Evolutionary conservation across 1,140 invertebrate species (phyloP).

Genomic region (Drosophila sulfurigaster): DNA sequence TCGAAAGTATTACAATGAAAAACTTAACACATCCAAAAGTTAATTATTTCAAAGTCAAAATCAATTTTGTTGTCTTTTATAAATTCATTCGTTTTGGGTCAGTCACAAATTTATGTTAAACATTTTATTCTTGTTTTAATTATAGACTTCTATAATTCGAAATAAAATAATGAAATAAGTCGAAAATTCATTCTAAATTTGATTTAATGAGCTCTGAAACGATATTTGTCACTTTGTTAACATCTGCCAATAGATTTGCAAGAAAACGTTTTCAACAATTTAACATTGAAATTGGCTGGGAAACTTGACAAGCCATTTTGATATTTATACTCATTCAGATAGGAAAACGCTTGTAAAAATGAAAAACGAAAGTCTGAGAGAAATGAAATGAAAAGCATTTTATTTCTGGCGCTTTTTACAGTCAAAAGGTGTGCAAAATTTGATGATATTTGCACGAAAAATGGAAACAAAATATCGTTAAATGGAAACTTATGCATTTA

Average conservation of each 20-base stretch:
- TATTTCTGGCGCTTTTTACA: conserved; percentile 13
- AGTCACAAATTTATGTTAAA: neutral
- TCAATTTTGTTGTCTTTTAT: neutral
- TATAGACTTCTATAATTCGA: neutral
- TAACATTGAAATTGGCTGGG: conserved; percentile 17
- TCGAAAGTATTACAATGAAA: no score
- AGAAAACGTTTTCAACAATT: conserved; percentile 12
- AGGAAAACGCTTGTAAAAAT: conserved; percentile 10
- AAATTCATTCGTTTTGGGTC: no score
- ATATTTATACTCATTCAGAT: neutral
- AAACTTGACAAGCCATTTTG: conserved; percentile 10
- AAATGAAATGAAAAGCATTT: conserved; percentile 35
- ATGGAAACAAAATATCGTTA: conserved; percentile 80
- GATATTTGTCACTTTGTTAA: neutral
- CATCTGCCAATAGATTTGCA: conserved; percentile 3
- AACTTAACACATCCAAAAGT: no score
- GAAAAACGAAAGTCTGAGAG: neutral
- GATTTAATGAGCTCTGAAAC: neutral
- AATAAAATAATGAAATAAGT: neutral
- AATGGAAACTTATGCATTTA: conserved; percentile 82
- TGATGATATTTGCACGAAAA: conserved; percentile 42
- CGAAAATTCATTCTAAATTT: neutral
- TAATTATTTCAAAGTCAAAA: neutral
- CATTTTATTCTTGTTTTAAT: neutral
- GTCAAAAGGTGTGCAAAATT: conserved; percentile 52